Evolutionary conservation across 1,140 invertebrate genomes (phyloP), one percentile per base, ranked within the genome.

Genomic region (Drosophila trapezifrons): DNA sequence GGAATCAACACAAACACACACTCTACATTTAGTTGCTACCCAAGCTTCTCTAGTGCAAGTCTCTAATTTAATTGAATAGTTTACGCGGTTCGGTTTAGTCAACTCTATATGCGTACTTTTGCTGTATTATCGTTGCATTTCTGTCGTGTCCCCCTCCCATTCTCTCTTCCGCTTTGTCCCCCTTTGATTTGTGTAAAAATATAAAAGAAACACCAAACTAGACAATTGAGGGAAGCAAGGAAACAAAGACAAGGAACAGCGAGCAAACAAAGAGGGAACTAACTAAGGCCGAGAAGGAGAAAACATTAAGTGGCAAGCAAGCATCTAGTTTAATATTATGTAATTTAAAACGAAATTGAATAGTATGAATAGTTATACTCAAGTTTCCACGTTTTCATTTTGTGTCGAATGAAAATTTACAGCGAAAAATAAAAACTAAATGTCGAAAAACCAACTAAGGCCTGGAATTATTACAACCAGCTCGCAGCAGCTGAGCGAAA

Each of bases 291-390:
- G 32, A 55, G 35, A 62, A 25, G 15, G 35, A 54, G 18, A 54
- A 3, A n/a, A 76, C 20, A 65, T 56, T 52, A 46, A 81, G 73
- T 75, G 76, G 76, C 64, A 87, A 83, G 66, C 71, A 84, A 89
- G 66, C 71, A 83, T 87, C 79, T 87, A 87, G 83, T 87, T 80
- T 87, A 87, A 89, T 87, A 83, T 77, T 83, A 86, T 89, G 83
- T 86, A 86, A 86, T 86, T 86, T 87, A 86, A 54, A 87, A 82
- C 62, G 71, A 82, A 86, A 87, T 86, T 80, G 63, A 86, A 82
- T 47, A 83, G 81, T 87, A 86, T 58, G 84, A 54, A 74, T 87
- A 89, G 84, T 83, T 87, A 83, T 87, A 87, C 84, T 82, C 79
- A 86, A 89, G 71, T 77, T 83, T 83, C 84, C 59, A 77, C 51